Conservation (phyloP, 1,140 invertebrate genomes). For the Trichonephila clavipes region DNA sequence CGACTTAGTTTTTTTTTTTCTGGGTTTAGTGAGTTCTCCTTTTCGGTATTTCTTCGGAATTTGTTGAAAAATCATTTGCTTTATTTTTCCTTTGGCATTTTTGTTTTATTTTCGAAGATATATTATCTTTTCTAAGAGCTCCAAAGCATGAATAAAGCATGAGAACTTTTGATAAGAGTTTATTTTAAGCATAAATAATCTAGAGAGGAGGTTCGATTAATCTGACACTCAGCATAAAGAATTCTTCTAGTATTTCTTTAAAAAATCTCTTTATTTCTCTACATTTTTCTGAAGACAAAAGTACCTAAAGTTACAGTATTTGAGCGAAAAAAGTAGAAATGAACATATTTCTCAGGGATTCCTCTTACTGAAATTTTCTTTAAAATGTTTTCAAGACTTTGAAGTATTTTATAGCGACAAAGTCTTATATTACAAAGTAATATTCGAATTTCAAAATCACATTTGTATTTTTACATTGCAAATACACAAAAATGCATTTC, state of each 20-base stretch:
- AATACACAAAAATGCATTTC: too few relatives aligned
- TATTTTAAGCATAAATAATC: not conserved
- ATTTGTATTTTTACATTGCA: too few relatives aligned
- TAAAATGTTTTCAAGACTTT: too few relatives aligned
- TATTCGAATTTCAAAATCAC: too few relatives aligned
- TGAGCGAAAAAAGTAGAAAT: too few relatives aligned
- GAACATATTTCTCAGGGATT: too few relatives aligned
- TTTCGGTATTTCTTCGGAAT: constrained; percentile 9
- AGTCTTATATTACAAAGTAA: too few relatives aligned
- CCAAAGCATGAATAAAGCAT: not conserved
- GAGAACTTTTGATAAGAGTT: not conserved
- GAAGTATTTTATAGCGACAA: too few relatives aligned
- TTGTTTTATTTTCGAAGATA: constrained; percentile 39
- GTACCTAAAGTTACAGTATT: too few relatives aligned
- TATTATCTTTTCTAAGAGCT: not conserved
- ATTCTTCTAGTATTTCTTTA: not conserved
- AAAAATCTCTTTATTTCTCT: too few relatives aligned
- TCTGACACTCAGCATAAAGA: not conserved
- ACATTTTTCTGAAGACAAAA: too few relatives aligned
- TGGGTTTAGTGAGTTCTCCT: not conserved
- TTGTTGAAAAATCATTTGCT: constrained; percentile 21
- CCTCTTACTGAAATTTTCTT: too few relatives aligned
- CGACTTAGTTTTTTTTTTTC: not conserved
- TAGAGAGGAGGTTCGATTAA: not conserved
- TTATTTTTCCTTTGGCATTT: not conserved